Conservation (phyloP, 2,113 vertebrate species). For the Gila orcuttii region DNA sequence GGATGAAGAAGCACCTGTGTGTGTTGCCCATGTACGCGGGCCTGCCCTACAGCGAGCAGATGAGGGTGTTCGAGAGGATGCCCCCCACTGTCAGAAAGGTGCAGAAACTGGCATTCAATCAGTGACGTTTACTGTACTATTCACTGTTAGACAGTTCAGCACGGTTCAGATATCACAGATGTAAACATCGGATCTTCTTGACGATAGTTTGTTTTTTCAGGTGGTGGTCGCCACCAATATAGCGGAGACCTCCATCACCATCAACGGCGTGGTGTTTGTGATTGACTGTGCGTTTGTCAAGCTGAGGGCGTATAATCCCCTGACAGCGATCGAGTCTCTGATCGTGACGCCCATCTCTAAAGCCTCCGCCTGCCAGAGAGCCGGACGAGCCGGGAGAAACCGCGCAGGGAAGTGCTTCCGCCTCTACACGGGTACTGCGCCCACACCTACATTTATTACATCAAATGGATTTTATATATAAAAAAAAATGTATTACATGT, state of each 20-base stretch:
- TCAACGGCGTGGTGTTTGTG: slow-evolving; percentile 89
- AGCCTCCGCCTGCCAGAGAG: slow-evolving; percentile 93
- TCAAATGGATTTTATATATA: not conserved
- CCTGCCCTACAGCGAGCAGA: slow-evolving; percentile 90
- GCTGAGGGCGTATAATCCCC: slow-evolving; percentile 92
- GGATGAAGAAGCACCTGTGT: slow-evolving; percentile 93
- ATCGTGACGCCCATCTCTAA: slow-evolving; percentile 95
- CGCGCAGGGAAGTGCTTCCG: slow-evolving; percentile 93
- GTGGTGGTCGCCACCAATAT: slow-evolving; percentile 98
- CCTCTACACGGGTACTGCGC: slow-evolving; percentile 87
- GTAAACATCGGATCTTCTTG: not conserved
- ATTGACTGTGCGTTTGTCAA: slow-evolving; percentile 98
- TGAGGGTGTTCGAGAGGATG: slow-evolving; percentile 93
- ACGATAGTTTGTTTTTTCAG: slow-evolving; percentile 65
- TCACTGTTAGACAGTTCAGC: not conserved
- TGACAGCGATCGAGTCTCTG: slow-evolving; percentile 91
- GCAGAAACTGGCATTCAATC: slow-evolving; percentile 37
- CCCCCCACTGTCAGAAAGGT: slow-evolving; percentile 92
- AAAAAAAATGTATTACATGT: too few relatives aligned
- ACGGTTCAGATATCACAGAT: too few relatives aligned
- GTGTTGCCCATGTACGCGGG: slow-evolving; percentile 97
- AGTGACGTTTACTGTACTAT: not conserved
- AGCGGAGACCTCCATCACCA: slow-evolving; percentile 95
- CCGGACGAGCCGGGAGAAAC: slow-evolving; percentile 89
- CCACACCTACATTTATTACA: not conserved